phyloP scores from a whole-genome alignment of 2,888 invertebrate genomes.

The Lasius fuliginosus region DNA sequence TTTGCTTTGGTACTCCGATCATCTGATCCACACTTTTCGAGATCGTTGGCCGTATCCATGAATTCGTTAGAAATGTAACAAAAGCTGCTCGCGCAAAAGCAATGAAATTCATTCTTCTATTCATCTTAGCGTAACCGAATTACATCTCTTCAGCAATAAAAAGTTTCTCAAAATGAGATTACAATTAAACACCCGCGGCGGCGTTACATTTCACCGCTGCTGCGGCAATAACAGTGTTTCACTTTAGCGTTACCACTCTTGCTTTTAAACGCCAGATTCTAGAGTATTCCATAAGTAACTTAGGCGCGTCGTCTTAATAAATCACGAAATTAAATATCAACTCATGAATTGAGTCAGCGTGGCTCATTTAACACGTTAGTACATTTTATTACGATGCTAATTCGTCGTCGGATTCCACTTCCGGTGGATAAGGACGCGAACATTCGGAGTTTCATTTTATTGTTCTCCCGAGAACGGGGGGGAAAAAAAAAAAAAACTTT shows the following conservation, averaged over 20 bases:
- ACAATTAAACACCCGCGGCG: neutral
- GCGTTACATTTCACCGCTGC: slow-evolving; percentile 25
- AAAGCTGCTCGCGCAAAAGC: neutral
- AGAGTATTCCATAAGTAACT: neutral
- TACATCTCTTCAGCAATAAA: neutral
- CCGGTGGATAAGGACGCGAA: neutral
- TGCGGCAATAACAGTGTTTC: slow-evolving; percentile 7
- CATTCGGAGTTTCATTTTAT: neutral
- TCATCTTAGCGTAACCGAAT: neutral
- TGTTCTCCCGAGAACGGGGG: neutral
- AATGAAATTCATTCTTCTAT: slow-evolving; percentile 5
- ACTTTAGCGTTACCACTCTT: neutral
- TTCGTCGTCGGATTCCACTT: slow-evolving; percentile 15
- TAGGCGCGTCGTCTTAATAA: neutral
- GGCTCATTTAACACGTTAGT: slow-evolving; percentile 20
- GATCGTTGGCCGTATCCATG: neutral
- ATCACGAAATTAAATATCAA: neutral
- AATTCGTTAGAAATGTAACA: neutral
- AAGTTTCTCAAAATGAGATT: slow-evolving; percentile 7
- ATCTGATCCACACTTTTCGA: neutral
- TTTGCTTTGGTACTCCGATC: neutral
- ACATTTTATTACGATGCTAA: slow-evolving; percentile 27
- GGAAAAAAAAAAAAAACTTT: neutral
- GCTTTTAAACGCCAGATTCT: neutral
- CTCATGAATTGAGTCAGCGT: neutral